phyloP scores from a whole-genome alignment of 2,113 vertebrate species.

The Clinocottus analis region DNA sequence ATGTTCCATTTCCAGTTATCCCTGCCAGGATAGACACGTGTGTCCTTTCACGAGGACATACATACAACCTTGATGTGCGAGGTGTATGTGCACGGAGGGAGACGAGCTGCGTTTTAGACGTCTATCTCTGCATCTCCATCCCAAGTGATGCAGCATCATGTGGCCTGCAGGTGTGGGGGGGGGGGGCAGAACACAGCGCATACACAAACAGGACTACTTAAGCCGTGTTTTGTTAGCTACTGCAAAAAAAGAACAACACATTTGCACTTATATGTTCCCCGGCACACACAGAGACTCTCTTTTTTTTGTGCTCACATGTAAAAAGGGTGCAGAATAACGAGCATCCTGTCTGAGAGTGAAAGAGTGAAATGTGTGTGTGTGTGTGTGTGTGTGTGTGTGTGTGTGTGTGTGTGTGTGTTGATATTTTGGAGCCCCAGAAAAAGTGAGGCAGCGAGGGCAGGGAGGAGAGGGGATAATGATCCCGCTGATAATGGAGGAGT shows the following conservation, averaged over 20 bases:
- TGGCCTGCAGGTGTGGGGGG: constrained; percentile 11
- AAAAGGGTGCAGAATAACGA: constrained; percentile 27
- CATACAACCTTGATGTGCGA: constrained; percentile 31
- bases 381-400: background rate
- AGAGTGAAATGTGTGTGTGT: constrained; percentile 3
- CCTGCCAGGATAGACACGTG: constrained; percentile 3
- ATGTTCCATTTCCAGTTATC: constrained; percentile 16
- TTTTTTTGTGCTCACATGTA: constrained; percentile 38
- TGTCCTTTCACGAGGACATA: constrained; percentile 11
- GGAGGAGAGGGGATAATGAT: constrained; percentile 70
- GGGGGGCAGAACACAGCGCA: constrained; percentile 2
- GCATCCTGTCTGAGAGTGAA: constrained; percentile 1
- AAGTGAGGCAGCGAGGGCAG: constrained; percentile 50
- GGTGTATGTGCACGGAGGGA: constrained; percentile 7
- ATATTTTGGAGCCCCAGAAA: constrained; percentile 52
- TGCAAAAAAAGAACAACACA: background rate
- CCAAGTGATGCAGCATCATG: constrained; percentile 13
- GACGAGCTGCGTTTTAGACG: background rate
- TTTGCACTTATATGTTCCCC: background rate
- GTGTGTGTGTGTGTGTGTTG: background rate
- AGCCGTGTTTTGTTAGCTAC: constrained; percentile 27
- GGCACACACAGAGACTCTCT: background rate
- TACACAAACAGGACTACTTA: background rate
- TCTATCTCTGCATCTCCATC: constrained; percentile 13
- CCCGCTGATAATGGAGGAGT: constrained; percentile 70